These are phyloP conservation scores for Habropoda laboriosa DNA, from an alignment of 1,140 invertebrate species.

Conservation along the genomic window DNA sequence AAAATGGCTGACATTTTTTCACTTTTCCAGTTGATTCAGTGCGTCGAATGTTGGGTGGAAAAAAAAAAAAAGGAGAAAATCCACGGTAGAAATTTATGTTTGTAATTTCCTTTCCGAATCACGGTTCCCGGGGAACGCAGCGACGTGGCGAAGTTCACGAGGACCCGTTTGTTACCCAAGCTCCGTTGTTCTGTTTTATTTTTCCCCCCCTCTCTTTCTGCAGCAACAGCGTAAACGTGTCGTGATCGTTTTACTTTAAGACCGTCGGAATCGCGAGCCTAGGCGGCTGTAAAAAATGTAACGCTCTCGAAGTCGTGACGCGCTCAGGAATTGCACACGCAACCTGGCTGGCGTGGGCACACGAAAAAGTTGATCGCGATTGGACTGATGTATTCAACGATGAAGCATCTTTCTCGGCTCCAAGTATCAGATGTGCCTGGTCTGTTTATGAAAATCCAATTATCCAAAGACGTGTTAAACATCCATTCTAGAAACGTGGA, in stretches of 20 bases:
- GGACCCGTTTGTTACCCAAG: not conserved
- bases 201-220: not conserved
- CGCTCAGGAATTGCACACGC: not conserved
- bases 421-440: too few species aligned
- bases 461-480: too few species aligned
- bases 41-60: too few species aligned
- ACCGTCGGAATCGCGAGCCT: not conserved
- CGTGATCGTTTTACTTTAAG: not conserved
- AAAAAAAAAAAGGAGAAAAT: not conserved
- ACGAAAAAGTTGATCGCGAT: too few species aligned
- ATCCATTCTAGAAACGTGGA: too few species aligned
- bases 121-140: too few species aligned
- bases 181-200: too few species aligned
- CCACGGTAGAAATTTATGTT: not conserved
- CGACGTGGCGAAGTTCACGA: not conserved
- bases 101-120: not conserved
- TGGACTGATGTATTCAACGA: too few species aligned
- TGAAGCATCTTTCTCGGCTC: too few species aligned
- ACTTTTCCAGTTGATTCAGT: not conserved
- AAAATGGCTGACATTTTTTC: not conserved
- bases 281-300: conserved; percentile 28
- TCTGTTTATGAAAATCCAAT: too few species aligned
- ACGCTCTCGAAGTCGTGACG: not conserved
- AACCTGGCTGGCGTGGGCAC: too few species aligned
- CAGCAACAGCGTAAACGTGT: not conserved